Conservation (phyloP, 2,113 vertebrate species). For the Cryptomyrus ogoouensis region DNA sequence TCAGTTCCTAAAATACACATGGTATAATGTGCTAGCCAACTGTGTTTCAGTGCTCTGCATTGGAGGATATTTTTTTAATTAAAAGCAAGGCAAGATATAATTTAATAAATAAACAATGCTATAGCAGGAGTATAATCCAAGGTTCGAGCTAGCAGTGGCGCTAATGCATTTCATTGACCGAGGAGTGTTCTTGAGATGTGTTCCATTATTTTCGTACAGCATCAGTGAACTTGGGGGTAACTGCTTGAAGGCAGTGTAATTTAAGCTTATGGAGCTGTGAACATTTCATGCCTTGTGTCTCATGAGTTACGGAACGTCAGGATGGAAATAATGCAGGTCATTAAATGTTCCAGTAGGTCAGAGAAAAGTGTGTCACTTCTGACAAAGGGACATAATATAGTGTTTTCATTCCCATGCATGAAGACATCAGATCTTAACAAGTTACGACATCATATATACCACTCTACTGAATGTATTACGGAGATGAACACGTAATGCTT, state of each 20-base stretch:
- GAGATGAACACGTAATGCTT: background rate
- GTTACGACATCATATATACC: background rate
- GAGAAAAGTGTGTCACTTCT: conserved; percentile 47
- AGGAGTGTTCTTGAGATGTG: background rate
- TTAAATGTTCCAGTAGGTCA: conserved; percentile 64
- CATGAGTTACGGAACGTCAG: conserved; percentile 56
- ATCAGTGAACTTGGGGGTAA: conserved; percentile 26
- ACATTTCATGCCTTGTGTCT: conserved; percentile 51
- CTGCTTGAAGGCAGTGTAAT: conserved; percentile 36
- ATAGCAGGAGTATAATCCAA: background rate
- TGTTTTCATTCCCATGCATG: conserved; percentile 26
- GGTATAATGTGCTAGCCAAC: background rate
- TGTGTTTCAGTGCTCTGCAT: background rate
- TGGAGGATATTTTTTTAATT: background rate
- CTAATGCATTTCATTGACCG: background rate
- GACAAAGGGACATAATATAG: conserved; percentile 40
- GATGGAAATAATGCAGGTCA: conserved; percentile 64
- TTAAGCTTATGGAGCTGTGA: conserved; percentile 42
- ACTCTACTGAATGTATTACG: background rate
- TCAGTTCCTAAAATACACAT: conserved; percentile 6
- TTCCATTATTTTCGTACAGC: conserved; percentile 33
- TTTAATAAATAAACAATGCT: background rate
- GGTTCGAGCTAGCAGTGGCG: background rate
- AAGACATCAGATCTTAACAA: background rate
- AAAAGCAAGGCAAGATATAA: background rate